Conservation (phyloP, 2,888 invertebrate species). For the Drosophila algonquin region DNA sequence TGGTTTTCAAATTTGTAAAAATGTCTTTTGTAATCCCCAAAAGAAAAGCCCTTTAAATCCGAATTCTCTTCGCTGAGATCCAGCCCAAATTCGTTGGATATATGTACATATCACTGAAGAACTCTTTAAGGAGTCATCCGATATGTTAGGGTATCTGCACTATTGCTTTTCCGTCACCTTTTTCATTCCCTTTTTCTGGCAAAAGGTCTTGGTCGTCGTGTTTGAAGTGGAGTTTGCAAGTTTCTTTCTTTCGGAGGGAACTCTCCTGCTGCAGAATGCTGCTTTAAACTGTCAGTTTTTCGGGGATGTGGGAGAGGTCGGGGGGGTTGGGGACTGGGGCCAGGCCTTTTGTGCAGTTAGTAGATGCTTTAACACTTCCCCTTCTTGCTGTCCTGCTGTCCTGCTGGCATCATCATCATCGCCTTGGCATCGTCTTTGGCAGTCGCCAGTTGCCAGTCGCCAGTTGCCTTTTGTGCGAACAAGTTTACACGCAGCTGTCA, state of each 20-base stretch:
- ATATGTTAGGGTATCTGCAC: background rate
- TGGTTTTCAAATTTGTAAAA: no score
- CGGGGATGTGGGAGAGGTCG: conserved; percentile 7
- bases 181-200: background rate
- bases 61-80: no score
- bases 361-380: conserved; percentile 57
- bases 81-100: no score
- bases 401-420: conserved; percentile 6
- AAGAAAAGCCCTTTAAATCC: no score
- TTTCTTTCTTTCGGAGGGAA: background rate
- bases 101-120: no score
- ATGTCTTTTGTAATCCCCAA: no score
- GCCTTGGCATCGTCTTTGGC: conserved; percentile 8
- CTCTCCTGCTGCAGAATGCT: conserved; percentile 6
- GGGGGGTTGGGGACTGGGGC: background rate
- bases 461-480: conserved; percentile 56
- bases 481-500: conserved; percentile 78
- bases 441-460: conserved; percentile 16
- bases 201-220: background rate
- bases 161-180: background rate
- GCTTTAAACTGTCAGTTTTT: conserved; percentile 40
- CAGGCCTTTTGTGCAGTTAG: conserved; percentile 55
- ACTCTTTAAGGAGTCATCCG: background rate
- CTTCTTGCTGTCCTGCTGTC: background rate
- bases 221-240: background rate